A percentile compares a stretch with the other conserved stretches of the same genome.
Conservation (phyloP, 2,888 invertebrate species). For the Eretmocerus hayati region DNA sequence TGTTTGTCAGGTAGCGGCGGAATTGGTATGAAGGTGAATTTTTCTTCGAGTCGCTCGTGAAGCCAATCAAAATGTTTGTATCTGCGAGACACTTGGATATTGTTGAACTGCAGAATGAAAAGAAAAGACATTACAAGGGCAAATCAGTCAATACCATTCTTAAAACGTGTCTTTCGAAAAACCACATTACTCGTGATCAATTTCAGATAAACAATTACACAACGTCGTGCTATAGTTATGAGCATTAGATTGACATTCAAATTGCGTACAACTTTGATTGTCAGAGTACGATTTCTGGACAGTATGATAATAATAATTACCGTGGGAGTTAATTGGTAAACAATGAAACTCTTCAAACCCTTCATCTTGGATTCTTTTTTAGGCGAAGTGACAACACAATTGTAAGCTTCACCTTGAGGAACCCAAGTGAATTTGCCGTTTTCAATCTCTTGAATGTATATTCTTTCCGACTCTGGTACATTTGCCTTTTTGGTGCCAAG, state of each 20-base stretch:
- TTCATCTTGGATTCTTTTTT: constrained; percentile 97
- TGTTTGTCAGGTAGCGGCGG: constrained; percentile 98
- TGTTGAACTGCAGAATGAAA: constrained; percentile 62
- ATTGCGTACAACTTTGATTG: no score
- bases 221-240: no score
- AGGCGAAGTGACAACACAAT: constrained; percentile 85
- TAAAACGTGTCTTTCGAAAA: no score
- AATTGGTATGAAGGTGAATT: constrained; percentile 89
- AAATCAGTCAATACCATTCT: no score
- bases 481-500: constrained; percentile 66
- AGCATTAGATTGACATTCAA: no score
- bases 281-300: no score
- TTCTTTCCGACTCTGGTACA: constrained; percentile 64
- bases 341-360: constrained; percentile 95
- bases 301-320: no score
- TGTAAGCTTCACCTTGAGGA: constrained; percentile 65
- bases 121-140: no score
- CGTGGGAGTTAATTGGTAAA: constrained; percentile 91
- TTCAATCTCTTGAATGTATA: constrained; percentile 63
- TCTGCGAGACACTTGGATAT: constrained; percentile 85
- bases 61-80: constrained; percentile 99
- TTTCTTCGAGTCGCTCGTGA: constrained; percentile 86
- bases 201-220: no score
- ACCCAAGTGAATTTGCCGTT: constrained; percentile 75
- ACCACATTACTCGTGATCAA: no score